Evolutionary conservation across 2,113 vertebrate species (phyloP), one percentile per base, ranked within the genome.

Genomic region (Leucosticte australis): DNA sequence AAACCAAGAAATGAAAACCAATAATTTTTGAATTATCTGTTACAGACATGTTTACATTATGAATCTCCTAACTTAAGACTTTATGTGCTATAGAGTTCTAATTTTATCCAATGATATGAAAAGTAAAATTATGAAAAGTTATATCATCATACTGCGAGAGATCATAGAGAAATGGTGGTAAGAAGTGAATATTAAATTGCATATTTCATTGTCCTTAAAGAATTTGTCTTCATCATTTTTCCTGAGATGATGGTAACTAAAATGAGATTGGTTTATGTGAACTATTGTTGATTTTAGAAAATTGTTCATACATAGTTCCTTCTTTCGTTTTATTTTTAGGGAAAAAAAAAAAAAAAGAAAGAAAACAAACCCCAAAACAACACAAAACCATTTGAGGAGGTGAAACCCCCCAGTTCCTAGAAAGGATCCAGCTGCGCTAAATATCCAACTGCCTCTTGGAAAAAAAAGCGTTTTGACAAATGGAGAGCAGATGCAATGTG

Each of bases 21-120:
- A 74, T 91, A 84, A 59, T 95, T 92, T 96, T 89, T 87, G 13
- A 64, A 71, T 91, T 95, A 93, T 87, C 50, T 82, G 37, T 70
- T 84, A 71, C 67, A 92, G 63, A 42, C 42, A 42, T 77, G 37
- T 94, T 96, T 95, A 86, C 10, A 69, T 85, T 83, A 50, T 52
- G 76, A 90, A 89, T 49, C 41, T 92, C 69, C 69, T 62, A 28
- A 90, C 62, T 77, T 93, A 76, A 92, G 76, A 55, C 30, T 47
- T 26, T 28, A 13, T 87, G 62, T 81, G 41, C 57, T 93, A 26
- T 56, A 35, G 31, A 88, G 33, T 53, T 79, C 47, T 94, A 68
- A 92, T 94, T 89, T 84, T 87, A 91, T 71, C 39, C 76, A 84
- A 46, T 82, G 22, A 52, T 26, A 63, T 23, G 52, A 57, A 20